phyloP scores from a whole-genome alignment of 2,888 invertebrate genomes.

The Sclerodermus sp. region DNA sequence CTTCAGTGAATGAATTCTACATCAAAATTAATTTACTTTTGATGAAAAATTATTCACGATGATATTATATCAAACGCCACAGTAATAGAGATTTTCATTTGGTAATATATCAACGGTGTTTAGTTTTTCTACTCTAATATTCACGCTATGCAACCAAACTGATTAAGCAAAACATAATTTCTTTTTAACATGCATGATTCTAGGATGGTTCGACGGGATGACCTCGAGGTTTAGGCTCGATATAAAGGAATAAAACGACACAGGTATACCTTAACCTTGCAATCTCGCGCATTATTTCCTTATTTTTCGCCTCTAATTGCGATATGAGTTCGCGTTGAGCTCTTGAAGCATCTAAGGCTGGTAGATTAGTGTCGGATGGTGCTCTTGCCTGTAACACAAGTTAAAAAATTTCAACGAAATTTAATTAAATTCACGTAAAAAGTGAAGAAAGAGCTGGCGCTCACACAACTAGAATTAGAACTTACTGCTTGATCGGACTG shows the following conservation, averaged over 20 bases:
- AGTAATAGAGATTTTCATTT: no score
- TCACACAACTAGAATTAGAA: constrained; percentile 13
- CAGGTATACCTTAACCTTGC: constrained; percentile 74
- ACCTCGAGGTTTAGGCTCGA: constrained; percentile 51
- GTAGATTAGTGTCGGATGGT: constrained; percentile 74
- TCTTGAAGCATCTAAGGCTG: constrained; percentile 80
- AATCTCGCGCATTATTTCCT: constrained; percentile 95
- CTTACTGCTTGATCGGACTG: constrained; percentile 53
- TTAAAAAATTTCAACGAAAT: background rate
- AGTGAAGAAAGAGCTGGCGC: no score
- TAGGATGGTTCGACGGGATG: constrained; percentile 55
- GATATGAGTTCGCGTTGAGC: constrained; percentile 89
- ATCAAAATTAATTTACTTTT: no score
- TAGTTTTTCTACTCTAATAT: constrained; percentile 10
- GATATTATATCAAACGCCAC: no score
- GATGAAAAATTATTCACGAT: no score
- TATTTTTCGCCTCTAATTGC: constrained; percentile 91
- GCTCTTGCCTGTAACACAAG: constrained; percentile 62
- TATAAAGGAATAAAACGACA: constrained; percentile 56
- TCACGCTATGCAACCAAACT: constrained; percentile 42
- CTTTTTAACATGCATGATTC: constrained; percentile 51
- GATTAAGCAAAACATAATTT: constrained; percentile 45
- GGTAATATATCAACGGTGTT: background rate
- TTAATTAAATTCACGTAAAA: no score
- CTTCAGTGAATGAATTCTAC: background rate